These are phyloP conservation scores for Eristalis pertinax DNA, from an alignment of 2,888 invertebrate genomes.

Conservation along the genomic window DNA sequence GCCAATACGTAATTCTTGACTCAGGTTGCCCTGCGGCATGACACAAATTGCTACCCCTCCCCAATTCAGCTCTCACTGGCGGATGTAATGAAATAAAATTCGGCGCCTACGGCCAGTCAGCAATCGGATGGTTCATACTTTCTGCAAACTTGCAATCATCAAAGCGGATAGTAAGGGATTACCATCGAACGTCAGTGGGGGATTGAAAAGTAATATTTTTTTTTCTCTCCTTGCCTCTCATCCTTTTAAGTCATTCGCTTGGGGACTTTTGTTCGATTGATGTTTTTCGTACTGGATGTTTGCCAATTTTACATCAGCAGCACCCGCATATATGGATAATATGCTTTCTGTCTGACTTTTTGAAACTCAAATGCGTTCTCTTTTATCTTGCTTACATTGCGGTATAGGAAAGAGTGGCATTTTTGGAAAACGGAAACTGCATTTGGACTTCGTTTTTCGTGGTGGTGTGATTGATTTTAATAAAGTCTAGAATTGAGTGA, in stretches of 20 bases:
- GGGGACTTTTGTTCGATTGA: background rate
- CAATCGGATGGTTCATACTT: slow-evolving; percentile 1
- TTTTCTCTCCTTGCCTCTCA: background rate
- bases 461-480: no score
- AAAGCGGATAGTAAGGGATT: background rate
- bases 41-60: background rate
- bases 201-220: background rate
- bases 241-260: background rate
- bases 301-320: background rate
- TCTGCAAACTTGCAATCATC: background rate
- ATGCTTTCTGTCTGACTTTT: no score
- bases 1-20: slow-evolving; percentile 1
- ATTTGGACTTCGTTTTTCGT: no score
- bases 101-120: background rate
- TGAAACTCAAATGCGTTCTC: no score
- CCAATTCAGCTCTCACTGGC: background rate
- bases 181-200: background rate
- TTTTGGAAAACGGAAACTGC: no score
- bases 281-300: background rate
- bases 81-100: slow-evolving; percentile 10
- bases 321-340: no score
- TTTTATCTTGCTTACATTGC: no score
- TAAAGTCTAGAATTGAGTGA: no score
- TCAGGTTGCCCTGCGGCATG: background rate
- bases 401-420: no score